phyloP scores from a whole-genome alignment of 1,140 invertebrate genomes.

The Diabrotica undecimpunctata region DNA sequence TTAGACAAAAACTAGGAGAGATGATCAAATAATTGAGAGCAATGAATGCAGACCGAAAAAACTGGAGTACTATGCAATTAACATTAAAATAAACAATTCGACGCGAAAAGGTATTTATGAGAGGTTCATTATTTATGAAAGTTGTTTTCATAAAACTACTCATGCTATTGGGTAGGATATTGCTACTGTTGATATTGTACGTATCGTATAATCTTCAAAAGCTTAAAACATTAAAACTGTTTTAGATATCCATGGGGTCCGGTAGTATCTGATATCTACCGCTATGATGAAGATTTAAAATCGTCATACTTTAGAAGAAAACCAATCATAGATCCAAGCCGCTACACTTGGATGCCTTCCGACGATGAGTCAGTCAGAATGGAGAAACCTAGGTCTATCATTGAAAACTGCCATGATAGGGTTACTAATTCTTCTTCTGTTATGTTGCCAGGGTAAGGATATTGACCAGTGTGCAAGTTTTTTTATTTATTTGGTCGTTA shows the following conservation, averaged over 20 bases:
- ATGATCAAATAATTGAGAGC: no score
- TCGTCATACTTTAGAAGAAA: conserved; percentile 73
- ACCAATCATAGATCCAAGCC: conserved; percentile 70
- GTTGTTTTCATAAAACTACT: no score
- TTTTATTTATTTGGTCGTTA: conserved; percentile 34
- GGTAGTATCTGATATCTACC: conserved; percentile 53
- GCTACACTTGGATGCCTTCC: conserved; percentile 71
- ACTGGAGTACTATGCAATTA: no score
- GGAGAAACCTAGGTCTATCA: conserved; percentile 61
- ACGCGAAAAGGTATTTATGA: no score
- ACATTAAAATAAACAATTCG: no score
- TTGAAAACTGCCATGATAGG: conserved; percentile 33
- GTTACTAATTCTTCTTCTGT: conserved; percentile 30
- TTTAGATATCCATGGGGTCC: conserved; percentile 55
- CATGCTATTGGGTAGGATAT: no score
- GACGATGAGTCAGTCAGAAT: conserved; percentile 68
- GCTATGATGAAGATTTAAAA: conserved; percentile 65
- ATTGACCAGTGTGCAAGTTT: neutral
- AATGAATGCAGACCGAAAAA: no score
- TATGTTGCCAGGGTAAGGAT: conserved; percentile 32
- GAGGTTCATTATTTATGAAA: no score
- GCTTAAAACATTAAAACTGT: no score
- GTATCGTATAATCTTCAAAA: no score
- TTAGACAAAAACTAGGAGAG: no score
- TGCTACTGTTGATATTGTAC: no score